phyloP scores from a whole-genome alignment of 2,113 vertebrate species.

The Drymodes brunneopygia region DNA sequence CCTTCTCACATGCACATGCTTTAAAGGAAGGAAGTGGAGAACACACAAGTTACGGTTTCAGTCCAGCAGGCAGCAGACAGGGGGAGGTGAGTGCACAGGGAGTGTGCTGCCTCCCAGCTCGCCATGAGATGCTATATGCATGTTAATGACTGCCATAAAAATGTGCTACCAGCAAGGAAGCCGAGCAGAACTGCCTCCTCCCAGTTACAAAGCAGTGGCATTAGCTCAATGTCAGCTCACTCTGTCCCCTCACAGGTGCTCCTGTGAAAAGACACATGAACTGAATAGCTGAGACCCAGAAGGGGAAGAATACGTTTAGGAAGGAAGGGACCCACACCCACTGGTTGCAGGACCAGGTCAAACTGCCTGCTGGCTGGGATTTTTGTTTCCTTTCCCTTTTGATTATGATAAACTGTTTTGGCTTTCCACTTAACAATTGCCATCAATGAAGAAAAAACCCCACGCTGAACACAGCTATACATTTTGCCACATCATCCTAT shows the following conservation, averaged over 20 bases:
- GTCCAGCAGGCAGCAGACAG: neutral
- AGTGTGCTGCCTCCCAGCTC: neutral
- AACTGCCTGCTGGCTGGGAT: neutral
- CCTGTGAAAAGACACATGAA: neutral
- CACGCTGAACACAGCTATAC: neutral
- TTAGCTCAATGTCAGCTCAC: neutral
- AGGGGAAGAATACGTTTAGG: neutral
- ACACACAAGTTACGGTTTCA: neutral
- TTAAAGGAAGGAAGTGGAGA: neutral
- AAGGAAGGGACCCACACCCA: conserved; percentile 43
- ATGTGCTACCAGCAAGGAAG: neutral
- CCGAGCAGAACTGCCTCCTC: neutral
- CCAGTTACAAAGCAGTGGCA: neutral
- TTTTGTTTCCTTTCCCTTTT: conserved; percentile 40
- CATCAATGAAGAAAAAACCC: neutral
- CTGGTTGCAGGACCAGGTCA: neutral
- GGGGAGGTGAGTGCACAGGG: neutral
- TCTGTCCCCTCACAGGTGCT: neutral
- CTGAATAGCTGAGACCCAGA: neutral
- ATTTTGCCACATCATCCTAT: neutral
- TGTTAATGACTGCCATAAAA: neutral
- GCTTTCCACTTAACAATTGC: neutral
- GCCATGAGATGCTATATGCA: neutral
- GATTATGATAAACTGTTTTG: conserved; percentile 2
- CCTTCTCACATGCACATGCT: accelerated